Evolutionary conservation across 2,888 invertebrate genomes (phyloP).

Genomic region (Oxycera nigricornis): DNA sequence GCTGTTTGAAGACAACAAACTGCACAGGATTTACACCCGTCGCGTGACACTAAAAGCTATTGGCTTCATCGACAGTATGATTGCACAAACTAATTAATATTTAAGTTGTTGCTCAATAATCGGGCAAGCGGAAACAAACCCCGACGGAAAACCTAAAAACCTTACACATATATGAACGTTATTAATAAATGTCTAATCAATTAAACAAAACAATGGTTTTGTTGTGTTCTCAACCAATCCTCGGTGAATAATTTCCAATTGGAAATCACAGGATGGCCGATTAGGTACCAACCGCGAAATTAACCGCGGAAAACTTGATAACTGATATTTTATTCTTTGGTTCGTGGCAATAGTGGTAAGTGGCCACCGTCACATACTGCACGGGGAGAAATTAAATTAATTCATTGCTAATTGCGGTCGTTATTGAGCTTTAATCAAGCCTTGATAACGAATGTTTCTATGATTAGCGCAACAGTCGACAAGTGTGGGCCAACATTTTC

Average conservation of each 20-base stretch:
- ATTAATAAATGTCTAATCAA: too few relatives aligned
- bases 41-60: neutral
- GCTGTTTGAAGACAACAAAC: too few relatives aligned
- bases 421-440: neutral
- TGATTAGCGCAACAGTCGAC: too few relatives aligned
- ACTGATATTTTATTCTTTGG: too few relatives aligned
- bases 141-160: too few relatives aligned
- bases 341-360: neutral
- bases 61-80: neutral
- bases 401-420: constrained; percentile 9
- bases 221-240: neutral
- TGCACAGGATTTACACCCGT: neutral
- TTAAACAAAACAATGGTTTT: too few relatives aligned
- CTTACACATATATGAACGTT: too few relatives aligned
- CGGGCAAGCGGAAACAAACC: neutral
- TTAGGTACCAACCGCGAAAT: neutral
- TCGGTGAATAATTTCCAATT: neutral
- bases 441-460: too few relatives aligned
- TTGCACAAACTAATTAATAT: neutral
- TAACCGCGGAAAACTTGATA: neutral
- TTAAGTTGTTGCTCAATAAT: neutral
- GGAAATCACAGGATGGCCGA: neutral
- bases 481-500: too few relatives aligned
- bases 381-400: neutral
- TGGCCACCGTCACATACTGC: neutral